Evolutionary conservation across 2,888 invertebrate species (phyloP), one percentile per base, ranked within the genome.

Genomic region (Cantharis lateralis): DNA sequence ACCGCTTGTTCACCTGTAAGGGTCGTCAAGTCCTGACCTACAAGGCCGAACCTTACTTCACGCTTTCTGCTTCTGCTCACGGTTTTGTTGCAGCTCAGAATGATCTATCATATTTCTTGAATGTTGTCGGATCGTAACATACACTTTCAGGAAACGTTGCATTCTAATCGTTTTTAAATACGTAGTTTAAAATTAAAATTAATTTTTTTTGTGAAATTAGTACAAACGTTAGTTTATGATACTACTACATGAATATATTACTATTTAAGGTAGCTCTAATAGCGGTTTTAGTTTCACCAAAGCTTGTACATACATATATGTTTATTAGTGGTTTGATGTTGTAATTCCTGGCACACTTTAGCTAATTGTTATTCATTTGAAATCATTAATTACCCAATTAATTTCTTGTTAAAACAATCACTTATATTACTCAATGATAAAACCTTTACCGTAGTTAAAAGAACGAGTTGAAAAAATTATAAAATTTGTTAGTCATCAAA

Each of bases 51-150:
- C 48, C 63, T 71, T 48, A 68, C 75, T 75, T 70, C 62, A 77
- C 73, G 76, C 76, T 77, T 77, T 77, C 76, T 77, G 72, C 70
- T 68, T 73, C 70, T 77, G 62, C 73, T 73, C 68, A 73, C 73
- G 62, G 18, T 66, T 20, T 24, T 66, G 18, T 20, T 66, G 20
- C 13, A 66, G 24, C 20, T 24, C 9, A 20, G 18, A 66, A 66
- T 66, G 64, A 66, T 20, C 13, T 66, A 16, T 16, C 18, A 20
- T 24, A 24, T 24, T 66, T 66, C 64, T 24, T 66, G 64, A 18
- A 20, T 48, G 48, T 48, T 48, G 64, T 20, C 20, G 64, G 64
- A 20, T 20, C 18, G 64, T 66, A 18, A 66, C 64, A 66, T 10
- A 66, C 24, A 66, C 64, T 24, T 66, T 66, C 64, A 16, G 18